phyloP scores from a whole-genome alignment of 1,140 invertebrate genomes.

The Archivesica marissinica region DNA sequence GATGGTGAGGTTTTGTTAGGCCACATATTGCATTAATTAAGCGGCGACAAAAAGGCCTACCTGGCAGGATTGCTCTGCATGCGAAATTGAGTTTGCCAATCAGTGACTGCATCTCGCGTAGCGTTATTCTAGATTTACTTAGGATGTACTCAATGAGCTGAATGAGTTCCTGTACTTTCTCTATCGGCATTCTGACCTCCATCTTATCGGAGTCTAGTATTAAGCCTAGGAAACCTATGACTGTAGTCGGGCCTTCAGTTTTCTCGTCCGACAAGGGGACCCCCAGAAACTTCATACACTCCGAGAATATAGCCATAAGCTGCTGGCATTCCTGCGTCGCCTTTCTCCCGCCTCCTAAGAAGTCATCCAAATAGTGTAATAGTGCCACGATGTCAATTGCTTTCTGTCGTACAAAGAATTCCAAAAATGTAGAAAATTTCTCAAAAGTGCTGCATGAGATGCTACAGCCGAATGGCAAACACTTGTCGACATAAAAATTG shows the following conservation, averaged over 20 bases:
- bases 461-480: slow-evolving; percentile 50
- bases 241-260: slow-evolving; percentile 38
- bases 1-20: slow-evolving; percentile 51
- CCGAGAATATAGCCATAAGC: not conserved
- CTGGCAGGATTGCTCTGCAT: slow-evolving; percentile 50
- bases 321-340: not conserved
- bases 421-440: slow-evolving; percentile 40
- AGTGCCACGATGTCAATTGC: not conserved
- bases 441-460: slow-evolving; percentile 50
- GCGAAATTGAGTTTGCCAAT: slow-evolving; percentile 63
- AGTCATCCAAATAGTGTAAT: slow-evolving; percentile 60
- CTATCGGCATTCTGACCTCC: slow-evolving; percentile 16
- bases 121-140: not conserved
- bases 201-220: slow-evolving; percentile 41
- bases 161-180: slow-evolving; percentile 28
- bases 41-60: slow-evolving; percentile 55
- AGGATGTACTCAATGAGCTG: not conserved
- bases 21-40: slow-evolving; percentile 47
- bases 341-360: slow-evolving; percentile 10
- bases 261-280: slow-evolving; percentile 41
- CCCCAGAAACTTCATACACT: not conserved
- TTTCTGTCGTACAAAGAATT: slow-evolving; percentile 22
- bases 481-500: slow-evolving; percentile 58
- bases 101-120: slow-evolving; percentile 61
- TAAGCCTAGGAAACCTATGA: slow-evolving; percentile 42